These are phyloP conservation scores for Tetramorium alpestre DNA, from an alignment of 1,140 invertebrate genomes.

Conservation along the genomic window DNA sequence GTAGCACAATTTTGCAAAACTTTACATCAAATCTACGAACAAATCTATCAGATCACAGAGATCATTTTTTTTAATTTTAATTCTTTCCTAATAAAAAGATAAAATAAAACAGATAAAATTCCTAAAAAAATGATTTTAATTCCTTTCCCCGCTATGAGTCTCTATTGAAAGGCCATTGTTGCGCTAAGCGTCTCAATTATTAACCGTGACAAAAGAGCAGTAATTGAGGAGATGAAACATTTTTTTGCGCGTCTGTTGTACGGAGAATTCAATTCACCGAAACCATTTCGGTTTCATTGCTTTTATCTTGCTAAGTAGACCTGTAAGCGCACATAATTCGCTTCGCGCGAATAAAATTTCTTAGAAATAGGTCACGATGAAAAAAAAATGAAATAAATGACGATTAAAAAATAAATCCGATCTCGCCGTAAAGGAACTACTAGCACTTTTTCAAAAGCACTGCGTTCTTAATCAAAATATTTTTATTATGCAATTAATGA, in stretches of 20 bases:
- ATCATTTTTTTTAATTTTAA: no score
- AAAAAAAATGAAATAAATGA: background rate
- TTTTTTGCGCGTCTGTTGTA: constrained; percentile 2
- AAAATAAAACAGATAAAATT: background rate
- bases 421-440: background rate
- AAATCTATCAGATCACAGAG: no score
- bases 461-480: background rate
- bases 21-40: background rate
- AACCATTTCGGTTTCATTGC: background rate
- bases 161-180: background rate
- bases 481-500: background rate
- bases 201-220: background rate
- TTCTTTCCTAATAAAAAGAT: background rate
- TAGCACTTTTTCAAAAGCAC: background rate
- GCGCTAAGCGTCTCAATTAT: background rate
- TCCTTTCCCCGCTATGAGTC: background rate
- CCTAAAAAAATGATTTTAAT: background rate
- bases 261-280: constrained; percentile 25
- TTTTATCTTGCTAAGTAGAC: background rate
- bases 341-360: background rate
- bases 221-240: background rate
- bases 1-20: background rate
- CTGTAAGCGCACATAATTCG: background rate
- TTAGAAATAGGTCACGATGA: background rate
- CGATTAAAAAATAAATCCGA: background rate